Percentiles rank a stretch among this genome's conserved stretches.
phyloP scores from a whole-genome alignment of 2,888 invertebrate genomes.

The Octonoba sinensis region DNA sequence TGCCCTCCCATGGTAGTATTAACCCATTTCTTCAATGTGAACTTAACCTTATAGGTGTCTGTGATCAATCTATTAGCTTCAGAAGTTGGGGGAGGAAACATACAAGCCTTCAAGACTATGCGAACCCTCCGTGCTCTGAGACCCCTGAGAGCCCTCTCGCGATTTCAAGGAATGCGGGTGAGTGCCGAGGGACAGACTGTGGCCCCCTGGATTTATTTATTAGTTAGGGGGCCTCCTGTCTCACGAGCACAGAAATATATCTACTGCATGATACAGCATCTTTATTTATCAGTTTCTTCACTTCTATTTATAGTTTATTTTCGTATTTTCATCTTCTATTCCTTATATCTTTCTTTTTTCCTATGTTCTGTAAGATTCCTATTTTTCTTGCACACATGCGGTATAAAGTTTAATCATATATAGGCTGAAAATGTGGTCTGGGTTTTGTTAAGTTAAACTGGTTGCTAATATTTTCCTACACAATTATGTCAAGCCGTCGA shows the following conservation, averaged over 20 bases:
- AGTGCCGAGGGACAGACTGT: conserved; percentile 73
- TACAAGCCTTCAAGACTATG: conserved; percentile 92
- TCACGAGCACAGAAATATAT: conserved; percentile 51
- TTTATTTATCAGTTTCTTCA: conserved; percentile 26
- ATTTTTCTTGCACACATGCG: conserved; percentile 1
- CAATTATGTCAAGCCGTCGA: too few relatives aligned
- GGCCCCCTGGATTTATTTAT: conserved; percentile 4
- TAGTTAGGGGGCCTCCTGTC: conserved; percentile 41
- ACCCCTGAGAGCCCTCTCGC: conserved; percentile 89
- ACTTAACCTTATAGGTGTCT: conserved; percentile 78
- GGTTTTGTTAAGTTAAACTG: too few relatives aligned
- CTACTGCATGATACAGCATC: conserved; percentile 48
- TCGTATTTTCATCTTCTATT: conserved; percentile 1
- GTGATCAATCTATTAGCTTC: conserved; percentile 90
- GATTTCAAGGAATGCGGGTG: conserved; percentile 97
- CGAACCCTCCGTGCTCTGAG: conserved; percentile 89
- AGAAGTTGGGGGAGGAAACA: conserved; percentile 85
- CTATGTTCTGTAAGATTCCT: conserved; percentile 7
- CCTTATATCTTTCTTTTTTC: conserved; percentile 3
- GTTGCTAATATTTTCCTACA: too few relatives aligned
- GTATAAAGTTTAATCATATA: background rate
- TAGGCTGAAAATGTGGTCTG: background rate
- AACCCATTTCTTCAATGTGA: conserved; percentile 40
- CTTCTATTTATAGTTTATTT: conserved; percentile 8
- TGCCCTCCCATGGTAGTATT: conserved; percentile 14